Evolutionary conservation across 2,113 vertebrate genomes (phyloP).

Genomic region (Heliornis fulica): DNA sequence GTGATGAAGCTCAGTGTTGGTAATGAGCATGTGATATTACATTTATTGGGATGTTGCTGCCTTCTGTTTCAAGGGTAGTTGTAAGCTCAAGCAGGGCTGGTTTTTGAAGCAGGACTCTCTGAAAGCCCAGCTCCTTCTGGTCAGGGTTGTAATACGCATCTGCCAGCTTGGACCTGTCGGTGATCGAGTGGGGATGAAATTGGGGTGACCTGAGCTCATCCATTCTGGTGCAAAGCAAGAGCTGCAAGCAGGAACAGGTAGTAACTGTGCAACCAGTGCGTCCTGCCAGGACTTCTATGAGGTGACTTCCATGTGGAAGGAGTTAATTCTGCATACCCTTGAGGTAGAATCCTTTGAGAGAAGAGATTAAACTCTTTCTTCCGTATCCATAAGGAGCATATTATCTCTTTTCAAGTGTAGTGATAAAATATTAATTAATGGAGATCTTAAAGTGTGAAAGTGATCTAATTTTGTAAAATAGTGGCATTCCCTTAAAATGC

Average conservation of each 20-base stretch:
- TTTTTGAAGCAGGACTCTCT: background rate
- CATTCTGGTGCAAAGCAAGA: background rate
- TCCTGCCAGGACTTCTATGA: background rate
- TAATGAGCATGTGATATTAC: background rate
- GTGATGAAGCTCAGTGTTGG: background rate
- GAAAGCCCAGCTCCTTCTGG: background rate
- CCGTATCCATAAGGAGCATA: background rate
- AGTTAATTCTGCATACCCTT: background rate
- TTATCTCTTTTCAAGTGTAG: background rate
- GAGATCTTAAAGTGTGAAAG: background rate
- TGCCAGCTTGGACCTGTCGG: background rate
- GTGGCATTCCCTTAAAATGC: background rate
- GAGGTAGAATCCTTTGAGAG: background rate
- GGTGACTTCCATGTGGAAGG: background rate
- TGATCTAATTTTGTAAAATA: background rate
- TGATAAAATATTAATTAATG: background rate
- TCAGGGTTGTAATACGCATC: background rate
- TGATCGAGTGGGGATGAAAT: background rate
- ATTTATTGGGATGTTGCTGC: background rate
- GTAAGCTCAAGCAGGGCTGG: background rate
- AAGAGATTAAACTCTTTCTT: background rate
- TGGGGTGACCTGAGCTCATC: background rate
- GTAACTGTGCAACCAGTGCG: rapidly evolving
- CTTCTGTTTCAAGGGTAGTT: background rate
- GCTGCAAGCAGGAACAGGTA: background rate